Base-by-base conservation (phyloP, 2,113 vertebrate species). In the Tauraco erythrolophus region DNA sequence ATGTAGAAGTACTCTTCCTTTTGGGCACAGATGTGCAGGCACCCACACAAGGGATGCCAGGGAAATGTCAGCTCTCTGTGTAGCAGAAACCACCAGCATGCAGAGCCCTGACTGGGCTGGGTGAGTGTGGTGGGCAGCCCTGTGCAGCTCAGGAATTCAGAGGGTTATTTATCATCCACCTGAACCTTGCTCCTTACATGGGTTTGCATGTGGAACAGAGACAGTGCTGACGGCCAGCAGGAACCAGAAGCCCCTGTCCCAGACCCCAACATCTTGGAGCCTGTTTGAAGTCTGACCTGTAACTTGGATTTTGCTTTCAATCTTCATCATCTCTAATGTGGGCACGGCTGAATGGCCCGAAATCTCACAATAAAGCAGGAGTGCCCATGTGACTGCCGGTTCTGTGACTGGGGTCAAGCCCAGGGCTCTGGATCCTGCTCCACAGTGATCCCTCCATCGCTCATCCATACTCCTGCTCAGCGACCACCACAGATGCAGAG, bases 21-120 rank as follows among this genome's bases (percentile, higher is more conserved):
- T 85, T 9, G 31, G 56, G 56, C 37, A 25, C 25, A 53, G n/a
- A 23, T 7, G 0, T 24, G n/a, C 56, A 65, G 14, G 23, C 9
- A 37, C 15, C 23, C 19, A 13, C 24, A 5, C 1, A 1, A 46
- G 35, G 25, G 54, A 77, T 12, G 31, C 37, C 37, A 61, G 16
- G 30, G 46, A 66, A 72, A 37, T 0, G 1, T 15, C 28, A 50
- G 16, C 19, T 15, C 23, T 6, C 35, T n/a, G 30, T 89, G 33
- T 0, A 0, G 14, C 7, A 46, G 60, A 71, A 80, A 51, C 16
- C 33, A 45, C 35, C 46, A 35, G 11, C 0, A 0, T n/a, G 27
- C 46, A 50, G 41, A 77, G 60, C n/a, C n/a, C 24, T 58, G 56
- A 15, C 37, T 45, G 85, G 8, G 3, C 39, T 2, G 2, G 17